These are phyloP conservation scores for Leptinotarsa peninsularis DNA, from an alignment of 2,888 invertebrate species.

Conservation along the genomic window DNA sequence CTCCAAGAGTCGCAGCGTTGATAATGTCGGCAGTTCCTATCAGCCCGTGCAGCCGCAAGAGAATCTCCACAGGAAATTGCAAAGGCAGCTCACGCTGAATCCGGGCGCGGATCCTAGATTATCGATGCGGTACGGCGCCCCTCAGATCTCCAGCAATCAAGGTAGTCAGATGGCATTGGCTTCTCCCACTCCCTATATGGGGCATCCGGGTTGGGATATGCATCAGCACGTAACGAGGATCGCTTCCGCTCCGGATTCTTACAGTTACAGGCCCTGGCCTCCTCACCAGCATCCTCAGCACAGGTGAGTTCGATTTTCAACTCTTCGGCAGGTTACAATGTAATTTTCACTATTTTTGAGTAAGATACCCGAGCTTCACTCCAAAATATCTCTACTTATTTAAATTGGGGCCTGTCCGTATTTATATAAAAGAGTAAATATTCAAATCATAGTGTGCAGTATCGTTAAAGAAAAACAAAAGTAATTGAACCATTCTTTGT, in stretches of 20 bases:
- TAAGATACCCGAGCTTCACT: too few species aligned
- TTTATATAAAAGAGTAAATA: too few species aligned
- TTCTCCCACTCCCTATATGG: conserved; percentile 11
- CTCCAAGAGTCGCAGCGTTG: conserved; percentile 71
- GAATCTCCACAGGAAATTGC: conserved; percentile 83
- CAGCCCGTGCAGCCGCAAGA: conserved; percentile 55
- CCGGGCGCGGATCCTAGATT: conserved; percentile 82
- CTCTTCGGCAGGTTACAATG: too few species aligned
- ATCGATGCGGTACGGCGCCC: conserved; percentile 56
- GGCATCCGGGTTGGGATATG: conserved; percentile 58
- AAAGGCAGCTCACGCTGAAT: conserved; percentile 85
- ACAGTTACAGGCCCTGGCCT: conserved; percentile 67
- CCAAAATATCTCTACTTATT: too few species aligned
- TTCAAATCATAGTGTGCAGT: too few species aligned
- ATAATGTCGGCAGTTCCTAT: conserved; percentile 65
- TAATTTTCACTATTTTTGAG: too few species aligned
- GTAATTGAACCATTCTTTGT: too few species aligned
- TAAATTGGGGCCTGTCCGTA: too few species aligned
- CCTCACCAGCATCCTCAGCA: conserved; percentile 58
- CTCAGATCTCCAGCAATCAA: conserved; percentile 51
- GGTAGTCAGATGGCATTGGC: conserved; percentile 53
- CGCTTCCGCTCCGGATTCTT: conserved; percentile 78
- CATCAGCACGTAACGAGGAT: conserved; percentile 78
- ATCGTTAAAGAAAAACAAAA: too few species aligned
- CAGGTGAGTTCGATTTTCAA: conserved; percentile 31